Percentiles rank a stretch among this genome's conserved stretches.
These are phyloP conservation scores for Rhombomys opimus DNA, from an alignment of 2,113 vertebrate species.

Conservation along the genomic window DNA sequence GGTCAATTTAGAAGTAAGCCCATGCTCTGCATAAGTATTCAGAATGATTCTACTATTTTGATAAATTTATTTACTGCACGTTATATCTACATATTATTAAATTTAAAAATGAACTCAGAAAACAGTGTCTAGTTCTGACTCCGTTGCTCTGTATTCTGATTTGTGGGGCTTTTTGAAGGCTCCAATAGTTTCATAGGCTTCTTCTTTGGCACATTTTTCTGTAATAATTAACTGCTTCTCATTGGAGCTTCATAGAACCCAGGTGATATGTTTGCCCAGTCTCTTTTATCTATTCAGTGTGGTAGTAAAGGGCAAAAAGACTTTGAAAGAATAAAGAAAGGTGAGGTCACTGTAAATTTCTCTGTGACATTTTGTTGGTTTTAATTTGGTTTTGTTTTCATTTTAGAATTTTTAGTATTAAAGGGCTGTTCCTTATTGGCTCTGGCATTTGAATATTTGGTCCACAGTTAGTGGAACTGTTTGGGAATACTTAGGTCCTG, in stretches of 20 bases:
- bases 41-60: not conserved
- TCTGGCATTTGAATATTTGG: not conserved
- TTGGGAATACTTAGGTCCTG: not conserved
- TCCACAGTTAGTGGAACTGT: not conserved
- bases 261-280: not conserved
- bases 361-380: not conserved
- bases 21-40: not conserved
- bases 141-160: not conserved
- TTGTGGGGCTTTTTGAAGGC: not conserved
- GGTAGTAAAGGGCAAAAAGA: not conserved
- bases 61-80: not conserved
- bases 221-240: not conserved
- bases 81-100: conserved; percentile 20
- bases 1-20: conserved; percentile 22
- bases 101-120: not conserved
- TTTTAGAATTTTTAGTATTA: not conserved
- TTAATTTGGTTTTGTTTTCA: not conserved
- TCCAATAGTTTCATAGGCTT: not conserved
- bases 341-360: not conserved
- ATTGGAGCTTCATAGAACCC: not conserved
- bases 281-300: not conserved
- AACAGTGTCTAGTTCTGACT: not conserved
- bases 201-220: not conserved
- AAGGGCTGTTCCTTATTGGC: not conserved
- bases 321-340: not conserved